phyloP scores from a whole-genome alignment of 2,797 vertebrate species.

The Parambassis ranga region DNA sequence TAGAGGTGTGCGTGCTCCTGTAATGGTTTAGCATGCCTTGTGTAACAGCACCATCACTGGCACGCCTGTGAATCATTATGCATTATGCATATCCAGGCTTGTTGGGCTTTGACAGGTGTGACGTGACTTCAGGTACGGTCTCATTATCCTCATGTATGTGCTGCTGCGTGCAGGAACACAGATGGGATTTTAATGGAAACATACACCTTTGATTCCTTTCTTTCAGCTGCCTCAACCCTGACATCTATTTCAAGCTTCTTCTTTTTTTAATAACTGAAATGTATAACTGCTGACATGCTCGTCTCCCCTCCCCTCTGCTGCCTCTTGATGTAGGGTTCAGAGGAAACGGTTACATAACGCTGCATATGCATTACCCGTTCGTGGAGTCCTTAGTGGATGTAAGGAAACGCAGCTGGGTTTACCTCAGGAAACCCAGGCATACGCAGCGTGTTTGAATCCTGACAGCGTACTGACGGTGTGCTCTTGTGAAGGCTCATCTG shows the following conservation, averaged over 20 bases:
- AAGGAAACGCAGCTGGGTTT: constrained; percentile 18
- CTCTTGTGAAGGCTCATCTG: not conserved
- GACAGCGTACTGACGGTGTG: not conserved
- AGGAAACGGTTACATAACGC: constrained; percentile 27
- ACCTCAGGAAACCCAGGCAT: constrained; percentile 33
- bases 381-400: constrained; percentile 15
- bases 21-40: no score
- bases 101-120: not conserved
- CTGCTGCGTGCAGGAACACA: not conserved
- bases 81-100: no score
- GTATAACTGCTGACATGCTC: constrained; percentile 34
- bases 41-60: no score
- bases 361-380: constrained; percentile 6
- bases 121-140: not conserved
- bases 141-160: not conserved
- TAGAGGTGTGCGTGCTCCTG: no score
- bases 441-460: no score
- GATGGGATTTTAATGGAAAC: constrained; percentile 23
- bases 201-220: constrained; percentile 3
- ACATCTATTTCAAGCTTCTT: constrained; percentile 1
- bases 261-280: constrained; percentile 38
- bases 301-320: not conserved
- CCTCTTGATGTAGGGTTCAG: constrained; percentile 18
- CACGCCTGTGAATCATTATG: not conserved
- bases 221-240: not conserved